These are phyloP conservation scores for Macroramphosus scolopax DNA, from an alignment of 2,797 vertebrate genomes.

Conservation along the genomic window DNA sequence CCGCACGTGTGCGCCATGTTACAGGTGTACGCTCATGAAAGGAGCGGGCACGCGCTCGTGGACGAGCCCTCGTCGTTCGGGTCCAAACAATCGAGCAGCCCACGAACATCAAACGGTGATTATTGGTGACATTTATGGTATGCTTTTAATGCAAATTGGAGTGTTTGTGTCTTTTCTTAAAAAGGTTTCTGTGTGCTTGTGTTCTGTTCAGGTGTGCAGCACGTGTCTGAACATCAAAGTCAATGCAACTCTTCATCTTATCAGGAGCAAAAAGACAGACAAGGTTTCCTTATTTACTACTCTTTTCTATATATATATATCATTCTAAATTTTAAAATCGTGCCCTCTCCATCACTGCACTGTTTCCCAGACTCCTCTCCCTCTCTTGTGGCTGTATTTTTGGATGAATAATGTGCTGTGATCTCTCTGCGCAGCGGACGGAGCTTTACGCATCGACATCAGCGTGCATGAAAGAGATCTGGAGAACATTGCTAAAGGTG, in stretches of 20 bases:
- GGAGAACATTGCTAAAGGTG: slow-evolving; percentile 96
- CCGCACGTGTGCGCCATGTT: slow-evolving; percentile 59
- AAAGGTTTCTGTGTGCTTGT: not conserved
- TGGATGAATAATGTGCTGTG: slow-evolving; percentile 5
- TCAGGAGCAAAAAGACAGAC: slow-evolving; percentile 85
- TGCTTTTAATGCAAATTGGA: not conserved
- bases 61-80: slow-evolving; percentile 69
- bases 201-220: slow-evolving; percentile 40
- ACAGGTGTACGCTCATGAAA: slow-evolving; percentile 85
- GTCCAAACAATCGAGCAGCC: slow-evolving; percentile 78
- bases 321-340: too few relatives aligned
- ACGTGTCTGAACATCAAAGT: slow-evolving; percentile 76
- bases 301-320: not conserved
- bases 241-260: slow-evolving; percentile 81
- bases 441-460: slow-evolving; percentile 83
- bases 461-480: slow-evolving; percentile 87
- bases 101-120: slow-evolving; percentile 76
- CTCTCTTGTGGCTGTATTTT: too few relatives aligned
- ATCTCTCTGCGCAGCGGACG: slow-evolving; percentile 80
- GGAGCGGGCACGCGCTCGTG: slow-evolving; percentile 76
- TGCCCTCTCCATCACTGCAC: too few relatives aligned
- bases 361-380: too few relatives aligned
- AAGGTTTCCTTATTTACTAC: slow-evolving; percentile 47
- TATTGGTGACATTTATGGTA: not conserved
- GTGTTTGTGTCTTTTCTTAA: not conserved